Evolutionary conservation across 2,113 vertebrate genomes (phyloP).

Genomic region (Columbina picui): DNA sequence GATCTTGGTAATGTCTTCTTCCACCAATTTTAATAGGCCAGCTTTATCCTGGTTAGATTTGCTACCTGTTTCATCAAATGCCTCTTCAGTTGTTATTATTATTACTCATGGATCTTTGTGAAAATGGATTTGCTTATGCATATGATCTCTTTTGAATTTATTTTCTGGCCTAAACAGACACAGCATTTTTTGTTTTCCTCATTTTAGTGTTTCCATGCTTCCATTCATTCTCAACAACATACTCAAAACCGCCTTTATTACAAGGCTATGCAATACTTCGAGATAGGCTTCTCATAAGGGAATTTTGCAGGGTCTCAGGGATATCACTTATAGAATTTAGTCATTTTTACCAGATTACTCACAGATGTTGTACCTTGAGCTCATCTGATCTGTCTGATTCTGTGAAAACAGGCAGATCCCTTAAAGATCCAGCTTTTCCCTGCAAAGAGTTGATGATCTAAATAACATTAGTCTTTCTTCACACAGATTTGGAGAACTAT

Average conservation of each 20-base stretch:
- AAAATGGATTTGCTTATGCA: background rate
- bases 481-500: background rate
- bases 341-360: background rate
- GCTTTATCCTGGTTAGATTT: background rate
- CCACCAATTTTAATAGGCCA: background rate
- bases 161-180: background rate
- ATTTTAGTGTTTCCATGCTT: background rate
- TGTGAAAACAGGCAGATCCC: background rate
- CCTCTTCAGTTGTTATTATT: background rate
- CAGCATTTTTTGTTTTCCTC: background rate
- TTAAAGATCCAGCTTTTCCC: background rate
- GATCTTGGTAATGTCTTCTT: background rate
- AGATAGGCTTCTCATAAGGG: background rate
- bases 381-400: background rate
- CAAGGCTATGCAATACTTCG: background rate
- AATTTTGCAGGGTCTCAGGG: background rate
- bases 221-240: background rate
- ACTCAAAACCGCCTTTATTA: background rate
- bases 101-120: background rate
- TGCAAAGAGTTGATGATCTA: background rate
- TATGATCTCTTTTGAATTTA: background rate
- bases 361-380: background rate
- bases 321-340: background rate
- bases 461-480: background rate
- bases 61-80: background rate